These are phyloP conservation scores for Tuta absoluta DNA, from an alignment of 2,888 invertebrate genomes.

Conservation along the genomic window DNA sequence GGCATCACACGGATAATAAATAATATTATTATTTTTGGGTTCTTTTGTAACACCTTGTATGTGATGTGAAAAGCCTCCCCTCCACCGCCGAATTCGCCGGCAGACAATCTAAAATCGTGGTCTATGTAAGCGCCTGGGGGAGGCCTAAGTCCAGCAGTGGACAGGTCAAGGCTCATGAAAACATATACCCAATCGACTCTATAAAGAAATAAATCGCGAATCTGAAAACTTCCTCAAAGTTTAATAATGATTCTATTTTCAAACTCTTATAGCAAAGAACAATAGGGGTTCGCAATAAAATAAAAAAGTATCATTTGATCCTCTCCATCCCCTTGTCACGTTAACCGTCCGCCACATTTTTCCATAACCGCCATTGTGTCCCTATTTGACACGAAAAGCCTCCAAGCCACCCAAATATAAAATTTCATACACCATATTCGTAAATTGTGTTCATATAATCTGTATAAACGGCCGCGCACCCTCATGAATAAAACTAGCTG, in stretches of 20 bases:
- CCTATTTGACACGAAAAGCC: constrained; percentile 21
- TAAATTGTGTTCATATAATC: constrained; percentile 56
- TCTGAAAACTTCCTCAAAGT: neutral
- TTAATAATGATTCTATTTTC: neutral
- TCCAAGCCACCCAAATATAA: constrained; percentile 43
- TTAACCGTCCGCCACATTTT: constrained; percentile 15
- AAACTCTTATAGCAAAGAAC: neutral
- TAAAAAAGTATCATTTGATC: constrained; percentile 14
- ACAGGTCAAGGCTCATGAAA: no score
- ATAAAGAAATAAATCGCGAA: no score
- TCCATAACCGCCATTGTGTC: constrained; percentile 18
- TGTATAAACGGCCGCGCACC: constrained; percentile 54
- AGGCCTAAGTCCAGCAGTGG: no score
- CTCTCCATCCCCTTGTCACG: constrained; percentile 16
- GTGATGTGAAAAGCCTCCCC: no score
- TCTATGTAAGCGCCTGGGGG: no score
- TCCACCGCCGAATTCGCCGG: no score
- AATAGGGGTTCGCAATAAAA: constrained; percentile 16
- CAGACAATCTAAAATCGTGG: no score
- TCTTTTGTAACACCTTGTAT: no score
- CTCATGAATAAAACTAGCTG: constrained; percentile 78
- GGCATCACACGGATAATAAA: no score
- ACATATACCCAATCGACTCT: no score
- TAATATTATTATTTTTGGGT: no score
- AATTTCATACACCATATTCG: constrained; percentile 45